Conservation (phyloP, 1,140 invertebrate genomes). For the Neotoxoptera formosana region DNA sequence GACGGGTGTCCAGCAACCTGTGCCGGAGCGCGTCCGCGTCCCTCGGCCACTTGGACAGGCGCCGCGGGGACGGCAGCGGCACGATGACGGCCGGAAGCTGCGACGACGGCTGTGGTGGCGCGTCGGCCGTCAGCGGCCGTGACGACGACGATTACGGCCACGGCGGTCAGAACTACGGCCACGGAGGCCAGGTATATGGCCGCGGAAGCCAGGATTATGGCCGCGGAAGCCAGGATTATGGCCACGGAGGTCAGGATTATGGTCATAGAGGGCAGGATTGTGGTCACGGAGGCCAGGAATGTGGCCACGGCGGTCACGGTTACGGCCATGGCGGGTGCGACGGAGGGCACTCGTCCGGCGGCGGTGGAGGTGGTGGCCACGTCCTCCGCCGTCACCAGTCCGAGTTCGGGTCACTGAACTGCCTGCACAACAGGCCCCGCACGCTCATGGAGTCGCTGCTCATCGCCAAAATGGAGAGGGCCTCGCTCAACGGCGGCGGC, state of each 20-base stretch:
- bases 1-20: slow-evolving; percentile 45
- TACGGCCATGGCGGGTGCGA: slow-evolving; percentile 59
- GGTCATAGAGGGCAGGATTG: too few species aligned
- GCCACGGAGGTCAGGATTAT: too few species aligned
- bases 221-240: too few species aligned
- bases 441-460: slow-evolving; percentile 79
- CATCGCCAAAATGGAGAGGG: slow-evolving; percentile 77
- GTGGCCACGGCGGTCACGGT: not conserved
- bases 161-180: not conserved
- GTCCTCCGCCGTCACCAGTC: slow-evolving; percentile 13
- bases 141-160: not conserved
- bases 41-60: slow-evolving; percentile 39
- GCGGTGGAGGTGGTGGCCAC: not conserved
- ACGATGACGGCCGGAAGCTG: not conserved
- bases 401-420: slow-evolving; percentile 62
- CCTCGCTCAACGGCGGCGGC: slow-evolving; percentile 60
- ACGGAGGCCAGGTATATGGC: slow-evolving; percentile 56
- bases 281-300: not conserved
- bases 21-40: slow-evolving; percentile 53
- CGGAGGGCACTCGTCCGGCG: not conserved
- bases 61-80: slow-evolving; percentile 60
- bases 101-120: slow-evolving; percentile 50
- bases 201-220: too few species aligned
- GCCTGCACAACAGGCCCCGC: slow-evolving; percentile 67
- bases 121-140: not conserved